phyloP scores from a whole-genome alignment of 2,113 vertebrate genomes.

The Sigmodon hispidus region DNA sequence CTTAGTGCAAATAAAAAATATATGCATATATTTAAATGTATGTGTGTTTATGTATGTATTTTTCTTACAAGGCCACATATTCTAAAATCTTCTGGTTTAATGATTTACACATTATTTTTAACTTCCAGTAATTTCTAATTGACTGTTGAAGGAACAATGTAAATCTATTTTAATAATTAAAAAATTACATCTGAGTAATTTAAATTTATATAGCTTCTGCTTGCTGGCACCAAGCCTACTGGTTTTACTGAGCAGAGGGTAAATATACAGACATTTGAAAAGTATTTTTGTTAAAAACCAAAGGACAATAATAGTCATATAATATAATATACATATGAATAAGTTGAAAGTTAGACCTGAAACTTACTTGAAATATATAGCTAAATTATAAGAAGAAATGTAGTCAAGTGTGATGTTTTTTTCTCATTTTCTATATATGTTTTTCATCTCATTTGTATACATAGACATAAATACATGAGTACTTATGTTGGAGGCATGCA shows the following conservation, averaged over 20 bases:
- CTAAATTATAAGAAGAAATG: background rate
- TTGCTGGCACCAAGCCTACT: background rate
- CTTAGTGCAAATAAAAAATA: background rate
- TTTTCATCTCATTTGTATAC: background rate
- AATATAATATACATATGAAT: background rate
- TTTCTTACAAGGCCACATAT: background rate
- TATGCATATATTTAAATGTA: background rate
- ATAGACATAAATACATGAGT: background rate
- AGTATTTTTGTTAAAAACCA: background rate
- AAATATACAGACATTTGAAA: background rate
- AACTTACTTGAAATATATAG: background rate
- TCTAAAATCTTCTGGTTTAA: background rate
- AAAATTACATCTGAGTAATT: background rate
- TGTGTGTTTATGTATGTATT: background rate
- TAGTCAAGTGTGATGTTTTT: rapidly evolving
- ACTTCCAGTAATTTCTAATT: background rate
- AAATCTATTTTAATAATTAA: background rate
- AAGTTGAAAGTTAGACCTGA: background rate
- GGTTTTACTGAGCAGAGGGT: background rate
- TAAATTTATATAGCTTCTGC: background rate
- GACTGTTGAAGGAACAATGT: background rate
- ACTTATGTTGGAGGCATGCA: background rate
- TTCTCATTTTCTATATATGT: background rate
- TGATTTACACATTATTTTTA: background rate
- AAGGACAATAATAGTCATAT: background rate